A percentile compares a stretch with the other conserved stretches of the same genome.
Evolutionary conservation across 2,113 vertebrate species (phyloP).

Genomic region (Lepus europaeus): DNA sequence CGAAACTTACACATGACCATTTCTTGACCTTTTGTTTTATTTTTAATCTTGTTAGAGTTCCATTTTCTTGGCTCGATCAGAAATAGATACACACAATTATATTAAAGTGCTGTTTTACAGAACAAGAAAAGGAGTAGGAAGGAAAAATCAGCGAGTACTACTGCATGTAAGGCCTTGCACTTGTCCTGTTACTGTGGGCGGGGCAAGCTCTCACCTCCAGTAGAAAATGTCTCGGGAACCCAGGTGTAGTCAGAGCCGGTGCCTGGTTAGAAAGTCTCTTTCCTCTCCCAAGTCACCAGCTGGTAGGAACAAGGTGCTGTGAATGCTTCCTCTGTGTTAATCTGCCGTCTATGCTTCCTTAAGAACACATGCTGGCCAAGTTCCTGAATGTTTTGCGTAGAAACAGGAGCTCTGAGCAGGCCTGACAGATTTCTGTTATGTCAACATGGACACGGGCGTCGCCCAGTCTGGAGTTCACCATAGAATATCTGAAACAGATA

Average conservation of each 20-base stretch:
- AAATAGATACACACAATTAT: slow-evolving; percentile 9
- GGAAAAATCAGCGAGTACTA: background rate
- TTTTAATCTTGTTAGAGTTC: slow-evolving; percentile 38
- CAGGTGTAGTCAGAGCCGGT: too few relatives aligned
- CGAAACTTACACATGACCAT: background rate
- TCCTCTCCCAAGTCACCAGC: slow-evolving; percentile 66
- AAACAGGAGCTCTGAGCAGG: slow-evolving; percentile 61
- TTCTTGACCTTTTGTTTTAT: slow-evolving; percentile 18
- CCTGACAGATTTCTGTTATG: slow-evolving; percentile 71
- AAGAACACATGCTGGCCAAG: slow-evolving; percentile 71
- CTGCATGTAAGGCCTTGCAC: background rate
- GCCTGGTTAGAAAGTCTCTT: slow-evolving; percentile 59
- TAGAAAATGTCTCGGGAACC: background rate
- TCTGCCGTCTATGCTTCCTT: slow-evolving; percentile 74
- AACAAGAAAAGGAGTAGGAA: slow-evolving; percentile 18
- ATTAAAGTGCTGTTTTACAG: background rate
- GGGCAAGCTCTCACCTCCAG: background rate
- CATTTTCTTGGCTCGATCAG: background rate
- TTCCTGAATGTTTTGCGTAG: slow-evolving; percentile 68
- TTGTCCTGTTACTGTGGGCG: slow-evolving; percentile 39
- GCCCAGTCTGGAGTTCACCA: slow-evolving; percentile 59
- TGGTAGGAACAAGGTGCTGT: slow-evolving; percentile 61
- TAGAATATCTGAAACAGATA: slow-evolving; percentile 73
- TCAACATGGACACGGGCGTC: slow-evolving; percentile 57
- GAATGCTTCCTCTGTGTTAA: slow-evolving; percentile 42